These are phyloP conservation scores for Pseudomyrmex sp. DNA, from an alignment of 1,140 invertebrate species.

Conservation along the genomic window DNA sequence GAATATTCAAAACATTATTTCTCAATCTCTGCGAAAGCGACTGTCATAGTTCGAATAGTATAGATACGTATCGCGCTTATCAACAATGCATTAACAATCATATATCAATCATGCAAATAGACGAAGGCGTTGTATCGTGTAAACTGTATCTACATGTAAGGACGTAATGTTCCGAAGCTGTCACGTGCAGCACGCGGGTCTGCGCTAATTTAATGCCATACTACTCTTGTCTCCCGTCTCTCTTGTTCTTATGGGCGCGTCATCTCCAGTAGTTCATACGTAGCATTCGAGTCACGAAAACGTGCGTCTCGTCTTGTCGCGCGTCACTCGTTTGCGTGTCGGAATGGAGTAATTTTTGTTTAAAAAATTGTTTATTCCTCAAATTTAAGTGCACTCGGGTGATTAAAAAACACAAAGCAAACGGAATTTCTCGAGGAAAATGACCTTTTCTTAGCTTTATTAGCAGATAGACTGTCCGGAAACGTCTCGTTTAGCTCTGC, in stretches of 20 bases:
- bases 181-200: slow-evolving; percentile 12
- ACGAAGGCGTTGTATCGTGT: neutral
- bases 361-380: neutral
- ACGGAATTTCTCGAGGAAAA: neutral
- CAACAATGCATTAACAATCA: slow-evolving; percentile 6
- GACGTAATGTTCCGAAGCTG: slow-evolving; percentile 26
- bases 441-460: neutral
- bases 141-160: slow-evolving; percentile 38
- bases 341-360: neutral
- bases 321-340: neutral
- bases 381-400: too few species aligned
- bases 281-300: slow-evolving; percentile 16
- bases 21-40: slow-evolving; percentile 10
- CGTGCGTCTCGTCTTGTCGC: neutral
- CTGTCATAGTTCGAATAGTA: neutral
- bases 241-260: neutral
- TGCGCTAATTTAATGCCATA: slow-evolving; percentile 38
- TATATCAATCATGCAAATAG: slow-evolving; percentile 15
- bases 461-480: neutral
- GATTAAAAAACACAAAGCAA: neutral
- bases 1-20: too few species aligned
- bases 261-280: slow-evolving; percentile 12
- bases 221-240: neutral
- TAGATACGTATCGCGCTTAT: neutral
- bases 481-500: neutral